These are phyloP conservation scores for Nycticryphes semicollaris DNA, from an alignment of 2,113 vertebrate genomes.

Conservation along the genomic window DNA sequence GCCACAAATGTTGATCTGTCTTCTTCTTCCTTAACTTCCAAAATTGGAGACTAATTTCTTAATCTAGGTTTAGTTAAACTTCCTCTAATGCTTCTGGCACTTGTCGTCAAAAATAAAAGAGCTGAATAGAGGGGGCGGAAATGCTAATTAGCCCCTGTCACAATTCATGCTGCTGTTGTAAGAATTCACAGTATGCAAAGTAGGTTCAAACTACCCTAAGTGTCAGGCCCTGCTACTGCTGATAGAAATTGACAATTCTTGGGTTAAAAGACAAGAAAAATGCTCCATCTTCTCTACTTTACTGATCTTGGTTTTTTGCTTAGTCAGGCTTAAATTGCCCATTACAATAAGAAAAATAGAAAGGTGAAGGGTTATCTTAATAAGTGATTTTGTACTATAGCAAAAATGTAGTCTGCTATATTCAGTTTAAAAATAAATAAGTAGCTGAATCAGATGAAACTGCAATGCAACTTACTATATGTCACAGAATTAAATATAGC, in stretches of 20 bases:
- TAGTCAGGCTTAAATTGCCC: background rate
- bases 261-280: constrained; percentile 65
- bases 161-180: constrained; percentile 71
- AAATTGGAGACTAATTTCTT: constrained; percentile 55
- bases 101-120: constrained; percentile 70
- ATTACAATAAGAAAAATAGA: background rate
- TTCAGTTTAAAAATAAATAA: constrained; percentile 60
- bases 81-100: constrained; percentile 59
- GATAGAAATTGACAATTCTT: constrained; percentile 54
- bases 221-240: constrained; percentile 27
- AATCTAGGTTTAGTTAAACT: constrained; percentile 74
- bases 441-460: constrained; percentile 30
- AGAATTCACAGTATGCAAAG: constrained; percentile 78
- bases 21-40: constrained; percentile 28
- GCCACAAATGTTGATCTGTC: background rate
- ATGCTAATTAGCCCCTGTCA: constrained; percentile 81
- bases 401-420: background rate
- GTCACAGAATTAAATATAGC: constrained; percentile 39
- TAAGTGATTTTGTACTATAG: background rate
- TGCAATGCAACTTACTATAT: constrained; percentile 52
- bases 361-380: background rate
- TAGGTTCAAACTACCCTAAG: constrained; percentile 58
- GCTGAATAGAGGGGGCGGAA: constrained; percentile 61
- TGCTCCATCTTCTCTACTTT: background rate
- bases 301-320: background rate